Conservation (phyloP, 2,888 invertebrate species). For the Geotrupes spiniger region DNA sequence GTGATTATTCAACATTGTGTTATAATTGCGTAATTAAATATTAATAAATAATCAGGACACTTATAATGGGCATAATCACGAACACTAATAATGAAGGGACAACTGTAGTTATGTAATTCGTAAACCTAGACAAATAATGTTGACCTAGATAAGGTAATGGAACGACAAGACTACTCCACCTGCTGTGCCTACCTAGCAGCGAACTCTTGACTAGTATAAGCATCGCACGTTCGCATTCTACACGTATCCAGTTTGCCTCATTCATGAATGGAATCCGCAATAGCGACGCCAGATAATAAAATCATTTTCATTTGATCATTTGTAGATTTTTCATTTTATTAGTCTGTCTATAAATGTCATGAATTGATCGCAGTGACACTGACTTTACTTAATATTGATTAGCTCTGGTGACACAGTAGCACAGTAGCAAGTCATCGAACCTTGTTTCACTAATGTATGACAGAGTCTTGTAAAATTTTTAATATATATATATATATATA, state of each 20-base stretch:
- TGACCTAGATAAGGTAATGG: slow-evolving; percentile 4
- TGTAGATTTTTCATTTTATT: slow-evolving; percentile 1
- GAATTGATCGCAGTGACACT: too few species aligned
- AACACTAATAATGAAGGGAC: background rate
- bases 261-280: slow-evolving; percentile 17
- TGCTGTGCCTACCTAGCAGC: slow-evolving; percentile 7
- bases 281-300: slow-evolving; percentile 3
- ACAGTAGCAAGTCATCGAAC: too few species aligned
- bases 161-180: slow-evolving; percentile 6
- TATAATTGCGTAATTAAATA: too few species aligned
- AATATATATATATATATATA: too few species aligned
- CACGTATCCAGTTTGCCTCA: slow-evolving; percentile 19
- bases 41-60: too few species aligned
- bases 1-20: too few species aligned
- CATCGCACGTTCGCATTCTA: slow-evolving; percentile 16
- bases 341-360: too few species aligned
- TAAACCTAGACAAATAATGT: slow-evolving; percentile 3
- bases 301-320: background rate
- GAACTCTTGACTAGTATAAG: slow-evolving; percentile 13
- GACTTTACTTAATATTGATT: too few species aligned
- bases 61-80: too few species aligned
- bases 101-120: background rate
- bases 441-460: too few species aligned
- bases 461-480: too few species aligned
- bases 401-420: too few species aligned